Percentiles rank a stretch among this genome's conserved stretches.
phyloP scores from a whole-genome alignment of 1,140 invertebrate genomes.

The Colletes latitarsis region DNA sequence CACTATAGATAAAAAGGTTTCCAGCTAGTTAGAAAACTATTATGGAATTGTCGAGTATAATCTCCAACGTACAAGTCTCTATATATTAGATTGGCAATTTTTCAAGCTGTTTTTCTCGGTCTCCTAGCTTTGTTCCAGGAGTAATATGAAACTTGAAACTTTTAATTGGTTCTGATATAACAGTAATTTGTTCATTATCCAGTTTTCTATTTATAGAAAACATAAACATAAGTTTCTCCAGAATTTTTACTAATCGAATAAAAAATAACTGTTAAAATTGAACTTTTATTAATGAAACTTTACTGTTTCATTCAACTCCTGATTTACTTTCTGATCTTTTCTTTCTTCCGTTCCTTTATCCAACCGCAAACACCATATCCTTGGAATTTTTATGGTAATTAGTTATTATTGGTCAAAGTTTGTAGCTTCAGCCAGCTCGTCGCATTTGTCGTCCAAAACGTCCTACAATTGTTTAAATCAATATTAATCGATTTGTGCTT shows the following conservation, averaged over 20 bases:
- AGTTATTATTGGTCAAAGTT: slow-evolving; percentile 50
- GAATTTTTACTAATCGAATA: too few species aligned
- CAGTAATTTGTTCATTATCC: too few species aligned
- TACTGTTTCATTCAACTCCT: not conserved
- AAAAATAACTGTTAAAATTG: too few species aligned
- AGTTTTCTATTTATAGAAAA: too few species aligned
- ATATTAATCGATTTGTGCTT: slow-evolving; percentile 3
- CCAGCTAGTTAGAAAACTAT: slow-evolving; percentile 5
- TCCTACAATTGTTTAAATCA: slow-evolving; percentile 77
- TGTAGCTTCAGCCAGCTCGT: slow-evolving; percentile 79
- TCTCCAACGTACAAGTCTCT: slow-evolving; percentile 22
- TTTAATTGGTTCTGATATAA: too few species aligned
- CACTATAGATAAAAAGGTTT: slow-evolving; percentile 9
- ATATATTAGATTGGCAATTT: slow-evolving; percentile 55
- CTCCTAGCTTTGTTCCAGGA: not conserved
- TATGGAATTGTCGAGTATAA: not conserved
- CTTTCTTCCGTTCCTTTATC: slow-evolving; percentile 19
- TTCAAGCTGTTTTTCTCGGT: slow-evolving; percentile 66
- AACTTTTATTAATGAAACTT: too few species aligned
- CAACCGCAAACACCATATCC: slow-evolving; percentile 9
- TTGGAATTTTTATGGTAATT: slow-evolving; percentile 1
- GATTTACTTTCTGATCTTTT: slow-evolving; percentile 27
- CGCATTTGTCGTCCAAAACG: slow-evolving; percentile 84
- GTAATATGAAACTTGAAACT: too few species aligned
- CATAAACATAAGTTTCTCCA: too few species aligned